Base-by-base conservation (phyloP, 2,113 vertebrate genomes). In the Chlamydotis undulata region DNA sequence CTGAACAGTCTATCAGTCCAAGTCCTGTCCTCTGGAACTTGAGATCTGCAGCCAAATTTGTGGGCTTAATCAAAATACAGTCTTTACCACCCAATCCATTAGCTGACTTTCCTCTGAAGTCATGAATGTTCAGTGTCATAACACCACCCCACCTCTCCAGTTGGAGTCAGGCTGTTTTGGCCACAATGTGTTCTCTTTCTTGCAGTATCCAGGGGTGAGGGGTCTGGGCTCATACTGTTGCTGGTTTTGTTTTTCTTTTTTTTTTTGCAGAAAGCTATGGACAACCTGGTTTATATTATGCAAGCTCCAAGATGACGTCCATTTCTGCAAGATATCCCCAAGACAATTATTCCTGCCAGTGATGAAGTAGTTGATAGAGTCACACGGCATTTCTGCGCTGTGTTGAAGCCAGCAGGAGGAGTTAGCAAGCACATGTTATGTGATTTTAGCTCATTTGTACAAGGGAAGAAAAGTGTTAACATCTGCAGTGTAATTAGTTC, bases 351-450 rank as follows among this genome's bases (percentile, higher is more conserved):
- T 45, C 19, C 4, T 7, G 5, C 0, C 35, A 39, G 12, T 26
- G 10, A 69, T 69, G 28, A 64, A 79, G 22, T 31, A 10, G 22
- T 31, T 22, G 9, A 25, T 55, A 76, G 35, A 85, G 19, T 55
- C 64, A 84, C 39, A 19, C 2, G 31, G 12, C 12, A 25, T 39
- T 88, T 76, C 67, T 86, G 24, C 16, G 47, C 37, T n/a, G 22
- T n/a, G 22, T 31, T 57, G 41, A 74, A 94, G 45, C 9, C n/a
- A 57, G 13, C 41, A 83, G 37, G 31, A 17, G 12, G 52, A 87
- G 31, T 59, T 23, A 57, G 23, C 22, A 75, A 50, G 0, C 0
- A 0, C 10, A 29, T 79, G 61, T 81, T 43, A 71, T 19, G n/a
- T n/a, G 14, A 45, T 50, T 81, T 83, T 28, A 86, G 25, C 6